These are phyloP conservation scores for Bellardia pandia DNA, from an alignment of 2,888 invertebrate genomes.

Conservation along the genomic window DNA sequence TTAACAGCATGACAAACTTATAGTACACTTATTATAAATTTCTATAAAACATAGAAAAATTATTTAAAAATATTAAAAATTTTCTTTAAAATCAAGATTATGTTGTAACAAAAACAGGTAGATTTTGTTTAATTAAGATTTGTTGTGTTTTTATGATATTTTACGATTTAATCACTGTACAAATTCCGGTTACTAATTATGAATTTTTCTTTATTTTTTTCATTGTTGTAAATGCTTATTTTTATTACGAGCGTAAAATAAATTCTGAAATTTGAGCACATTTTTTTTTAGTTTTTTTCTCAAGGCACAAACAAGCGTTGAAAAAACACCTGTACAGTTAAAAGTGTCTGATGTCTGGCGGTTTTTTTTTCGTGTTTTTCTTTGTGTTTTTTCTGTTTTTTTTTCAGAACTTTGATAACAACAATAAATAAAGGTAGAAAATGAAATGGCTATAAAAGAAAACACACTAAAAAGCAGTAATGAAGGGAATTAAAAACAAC, in stretches of 20 bases:
- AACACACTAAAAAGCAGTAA: background rate
- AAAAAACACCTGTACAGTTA: slow-evolving; percentile 68
- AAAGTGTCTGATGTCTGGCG: slow-evolving; percentile 55
- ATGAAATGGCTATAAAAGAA: background rate
- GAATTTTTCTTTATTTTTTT: slow-evolving; percentile 1
- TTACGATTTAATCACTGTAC: slow-evolving; percentile 10
- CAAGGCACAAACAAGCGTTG: slow-evolving; percentile 9
- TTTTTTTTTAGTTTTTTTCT: slow-evolving; percentile 9
- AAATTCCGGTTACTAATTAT: slow-evolving; percentile 15
- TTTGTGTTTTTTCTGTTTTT: background rate
- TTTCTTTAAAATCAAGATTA: too few relatives aligned
- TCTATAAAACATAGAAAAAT: too few relatives aligned
- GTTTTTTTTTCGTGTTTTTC: slow-evolving; percentile 26
- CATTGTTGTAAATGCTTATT: slow-evolving; percentile 15
- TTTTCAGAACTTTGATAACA: background rate
- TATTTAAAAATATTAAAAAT: too few relatives aligned
- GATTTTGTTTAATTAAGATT: slow-evolving; percentile 4
- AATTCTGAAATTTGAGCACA: slow-evolving; percentile 19
- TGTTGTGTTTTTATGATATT: background rate
- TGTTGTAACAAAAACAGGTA: background rate
- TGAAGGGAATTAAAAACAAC: background rate
- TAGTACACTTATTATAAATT: too few relatives aligned
- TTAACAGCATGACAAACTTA: too few relatives aligned
- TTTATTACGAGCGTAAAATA: background rate
- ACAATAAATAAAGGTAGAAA: background rate